These are phyloP conservation scores for Pteruthius melanotis DNA, from an alignment of 2,113 vertebrate genomes.

Conservation along the genomic window DNA sequence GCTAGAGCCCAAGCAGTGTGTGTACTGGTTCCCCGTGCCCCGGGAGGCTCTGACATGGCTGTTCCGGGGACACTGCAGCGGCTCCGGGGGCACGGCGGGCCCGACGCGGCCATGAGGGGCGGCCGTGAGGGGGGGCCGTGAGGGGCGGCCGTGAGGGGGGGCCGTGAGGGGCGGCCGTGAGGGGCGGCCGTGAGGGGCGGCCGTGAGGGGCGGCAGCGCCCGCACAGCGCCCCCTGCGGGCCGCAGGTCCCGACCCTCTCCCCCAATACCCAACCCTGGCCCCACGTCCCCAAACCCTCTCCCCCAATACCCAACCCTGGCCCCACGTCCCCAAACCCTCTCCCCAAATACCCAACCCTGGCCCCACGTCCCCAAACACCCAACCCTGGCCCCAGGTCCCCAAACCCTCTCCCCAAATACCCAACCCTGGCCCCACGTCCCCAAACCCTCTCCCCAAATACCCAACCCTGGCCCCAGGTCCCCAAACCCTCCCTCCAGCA, in stretches of 20 bases:
- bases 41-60: accelerated
- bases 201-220: not conserved
- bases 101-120: not conserved
- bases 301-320: too few relatives aligned
- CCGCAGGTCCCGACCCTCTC: not conserved
- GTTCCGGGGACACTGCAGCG: not conserved
- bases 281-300: too few relatives aligned
- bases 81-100: accelerated
- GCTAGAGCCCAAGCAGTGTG: not conserved
- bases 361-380: too few relatives aligned
- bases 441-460: too few relatives aligned
- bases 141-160: not conserved
- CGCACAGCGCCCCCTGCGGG: not conserved
- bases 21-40: not conserved
- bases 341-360: too few relatives aligned
- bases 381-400: too few relatives aligned
- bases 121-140: not conserved
- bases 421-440: too few relatives aligned
- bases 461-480: too few relatives aligned
- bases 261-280: too few relatives aligned
- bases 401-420: too few relatives aligned
- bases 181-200: not conserved
- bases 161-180: not conserved
- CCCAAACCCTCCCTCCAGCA: too few relatives aligned
- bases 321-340: too few relatives aligned